These are phyloP conservation scores for Eupleurogrammus muticus DNA, from an alignment of 2,797 vertebrate species.

Conservation along the genomic window DNA sequence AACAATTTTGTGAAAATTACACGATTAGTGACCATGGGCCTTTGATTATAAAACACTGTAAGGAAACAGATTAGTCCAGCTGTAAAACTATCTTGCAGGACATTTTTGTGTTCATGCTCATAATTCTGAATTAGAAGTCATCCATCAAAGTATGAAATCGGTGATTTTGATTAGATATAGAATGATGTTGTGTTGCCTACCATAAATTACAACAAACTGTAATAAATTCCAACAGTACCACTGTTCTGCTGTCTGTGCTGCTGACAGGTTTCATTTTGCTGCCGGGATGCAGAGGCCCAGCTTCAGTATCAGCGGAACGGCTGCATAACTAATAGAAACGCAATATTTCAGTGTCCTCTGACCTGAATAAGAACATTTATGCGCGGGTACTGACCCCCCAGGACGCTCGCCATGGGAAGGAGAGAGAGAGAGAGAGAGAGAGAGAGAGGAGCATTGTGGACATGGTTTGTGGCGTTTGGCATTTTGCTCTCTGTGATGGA, in stretches of 20 bases:
- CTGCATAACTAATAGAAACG: slow-evolving; percentile 58
- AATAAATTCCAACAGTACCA: slow-evolving; percentile 6
- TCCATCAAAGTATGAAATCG: not conserved
- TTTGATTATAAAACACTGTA: too few relatives aligned
- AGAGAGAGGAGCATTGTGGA: slow-evolving; percentile 46
- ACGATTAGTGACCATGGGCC: too few relatives aligned
- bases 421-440: slow-evolving; percentile 16
- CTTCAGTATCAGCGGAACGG: slow-evolving; percentile 22
- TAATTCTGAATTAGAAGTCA: not conserved
- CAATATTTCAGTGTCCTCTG: slow-evolving; percentile 64
- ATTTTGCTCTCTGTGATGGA: slow-evolving; percentile 76
- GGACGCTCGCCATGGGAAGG: slow-evolving; percentile 33
- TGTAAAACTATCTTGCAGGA: not conserved
- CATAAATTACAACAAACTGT: slow-evolving; percentile 5
- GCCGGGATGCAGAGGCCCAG: slow-evolving; percentile 14
- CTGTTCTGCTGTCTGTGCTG: not conserved
- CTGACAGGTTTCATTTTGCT: slow-evolving; percentile 11
- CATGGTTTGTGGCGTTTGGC: slow-evolving; percentile 73
- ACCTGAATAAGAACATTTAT: slow-evolving; percentile 72
- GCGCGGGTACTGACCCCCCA: slow-evolving; percentile 49
- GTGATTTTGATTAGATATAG: not conserved
- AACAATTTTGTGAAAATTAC: too few relatives aligned
- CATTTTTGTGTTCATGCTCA: not conserved
- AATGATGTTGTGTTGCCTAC: not conserved
- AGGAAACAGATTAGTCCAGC: not conserved